Percentiles rank a stretch among this genome's conserved stretches.
Conservation (phyloP, 2,888 invertebrate species). For the Tigriopus californicus region DNA sequence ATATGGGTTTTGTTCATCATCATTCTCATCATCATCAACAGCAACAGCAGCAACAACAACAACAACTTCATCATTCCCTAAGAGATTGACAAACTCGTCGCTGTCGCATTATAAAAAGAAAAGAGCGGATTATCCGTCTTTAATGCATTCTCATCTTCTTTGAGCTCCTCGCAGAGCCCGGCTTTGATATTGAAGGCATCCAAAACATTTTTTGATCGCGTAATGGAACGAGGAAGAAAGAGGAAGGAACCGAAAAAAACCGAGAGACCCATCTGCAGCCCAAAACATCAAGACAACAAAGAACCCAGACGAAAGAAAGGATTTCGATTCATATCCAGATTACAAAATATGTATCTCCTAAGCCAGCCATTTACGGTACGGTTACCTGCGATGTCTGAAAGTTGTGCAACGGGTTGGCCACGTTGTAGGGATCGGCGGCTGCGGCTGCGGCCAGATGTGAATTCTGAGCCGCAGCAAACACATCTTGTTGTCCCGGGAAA, state of each 20-base stretch:
- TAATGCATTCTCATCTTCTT: no score
- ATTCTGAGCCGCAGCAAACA: not conserved
- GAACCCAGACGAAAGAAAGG: not conserved
- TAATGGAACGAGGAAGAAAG: not conserved
- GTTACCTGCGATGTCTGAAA: conserved; percentile 3
- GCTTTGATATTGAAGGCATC: no score
- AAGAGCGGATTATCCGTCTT: no score
- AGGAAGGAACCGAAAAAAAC: not conserved
- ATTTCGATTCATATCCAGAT: not conserved
- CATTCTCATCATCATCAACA: no score
- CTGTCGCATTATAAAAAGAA: no score
- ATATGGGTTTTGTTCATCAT: no score
- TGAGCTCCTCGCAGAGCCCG: no score
- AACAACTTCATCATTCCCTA: no score
- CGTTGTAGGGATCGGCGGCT: conserved; percentile 10
- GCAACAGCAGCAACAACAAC: no score
- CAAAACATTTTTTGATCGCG: not conserved
- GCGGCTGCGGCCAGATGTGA: not conserved
- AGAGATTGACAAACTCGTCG: no score
- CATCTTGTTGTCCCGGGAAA: not conserved
- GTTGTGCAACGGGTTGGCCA: not conserved
- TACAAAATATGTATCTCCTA: no score
- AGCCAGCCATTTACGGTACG: no score
- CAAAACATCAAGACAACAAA: not conserved
- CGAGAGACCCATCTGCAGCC: not conserved